Base-by-base conservation (phyloP, 2,113 vertebrate genomes). In the Solea solea region DNA sequence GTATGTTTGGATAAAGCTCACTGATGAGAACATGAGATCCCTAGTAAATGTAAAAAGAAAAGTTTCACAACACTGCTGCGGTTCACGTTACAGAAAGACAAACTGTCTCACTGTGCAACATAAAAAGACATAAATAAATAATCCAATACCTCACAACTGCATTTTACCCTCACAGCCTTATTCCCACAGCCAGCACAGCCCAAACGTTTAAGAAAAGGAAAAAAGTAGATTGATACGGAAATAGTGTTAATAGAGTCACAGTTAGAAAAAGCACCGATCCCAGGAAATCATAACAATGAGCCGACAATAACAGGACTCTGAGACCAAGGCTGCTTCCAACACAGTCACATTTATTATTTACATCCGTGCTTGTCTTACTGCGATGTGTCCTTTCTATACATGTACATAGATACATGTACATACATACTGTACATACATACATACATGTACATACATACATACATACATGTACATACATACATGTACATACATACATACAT, bases 31-130 rank as follows among this genome's bases (percentile, higher is more conserved):
- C 25, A 44, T 25, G 28, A 0, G 0, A 16, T 13, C 60, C 14
- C 46, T 25, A 65, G 28, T 53, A 58, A 64, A 68, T 52, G 57
- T 67, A 69, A 59, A 57, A 44, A 64, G 28, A 70, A 58, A 71
- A 53, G 39, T 56, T 70, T 34, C 34, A 21, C 34, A 4, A 34
- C 34, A 34, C 5, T 2, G 34, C 34, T 34, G 34, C 34, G 2
- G 34, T 34, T 34, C 34, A 34, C 5, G 5, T 34, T 34, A 34
- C 34, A 34, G 34, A 34, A 34, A 34, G 34, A 34, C 34, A 34
- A 34, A 34, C 34, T 34, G 3, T 34, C 34, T 6, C 34, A 34
- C 34, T 34, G 34, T 34, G 5, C 34, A 34, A 34, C 3, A 34
- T 2, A 34, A 34, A 4, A 34, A 4, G 34, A 34, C 5, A 4